Conservation (phyloP, 2,113 vertebrate species). For the Hippocampus comes region DNA sequence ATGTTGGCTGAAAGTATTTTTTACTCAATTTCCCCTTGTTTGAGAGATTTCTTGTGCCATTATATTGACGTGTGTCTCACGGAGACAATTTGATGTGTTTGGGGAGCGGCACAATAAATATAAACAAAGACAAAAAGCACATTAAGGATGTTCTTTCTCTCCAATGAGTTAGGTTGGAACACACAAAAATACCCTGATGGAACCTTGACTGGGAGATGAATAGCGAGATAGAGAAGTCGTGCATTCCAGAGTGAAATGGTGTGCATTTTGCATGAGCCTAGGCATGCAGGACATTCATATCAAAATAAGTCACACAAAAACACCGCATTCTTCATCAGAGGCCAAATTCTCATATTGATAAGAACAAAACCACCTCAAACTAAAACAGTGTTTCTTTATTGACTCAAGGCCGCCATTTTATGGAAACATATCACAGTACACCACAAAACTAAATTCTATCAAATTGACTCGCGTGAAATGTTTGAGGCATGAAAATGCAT, state of each 20-base stretch:
- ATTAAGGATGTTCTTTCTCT: conserved; percentile 21
- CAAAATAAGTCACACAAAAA: conserved; percentile 29
- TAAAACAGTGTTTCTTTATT: too few species aligned
- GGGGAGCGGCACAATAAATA: conserved; percentile 16
- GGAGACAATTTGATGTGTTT: conserved; percentile 23
- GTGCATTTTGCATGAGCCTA: conserved; percentile 33
- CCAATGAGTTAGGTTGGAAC: conserved; percentile 16
- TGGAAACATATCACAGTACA: neutral
- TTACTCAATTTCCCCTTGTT: neutral
- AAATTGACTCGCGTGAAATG: too few species aligned
- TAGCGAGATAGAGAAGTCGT: conserved; percentile 49
- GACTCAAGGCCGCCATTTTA: too few species aligned
- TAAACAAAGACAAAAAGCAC: conserved; percentile 27
- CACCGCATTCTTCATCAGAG: conserved; percentile 8
- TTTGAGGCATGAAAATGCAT: too few species aligned
- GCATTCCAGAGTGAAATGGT: conserved; percentile 50
- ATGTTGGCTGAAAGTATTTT: conserved; percentile 6
- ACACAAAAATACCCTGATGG: conserved; percentile 30
- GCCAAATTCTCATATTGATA: neutral
- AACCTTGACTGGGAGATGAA: conserved; percentile 30
- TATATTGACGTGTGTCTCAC: neutral
- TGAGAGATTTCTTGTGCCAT: neutral
- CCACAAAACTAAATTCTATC: too few species aligned
- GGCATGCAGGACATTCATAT: conserved; percentile 43
- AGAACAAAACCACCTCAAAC: neutral